Percentiles rank a stretch among this genome's conserved stretches.
Evolutionary conservation across 2,888 invertebrate species (phyloP).

Genomic region (Drosophila multiciliata): DNA sequence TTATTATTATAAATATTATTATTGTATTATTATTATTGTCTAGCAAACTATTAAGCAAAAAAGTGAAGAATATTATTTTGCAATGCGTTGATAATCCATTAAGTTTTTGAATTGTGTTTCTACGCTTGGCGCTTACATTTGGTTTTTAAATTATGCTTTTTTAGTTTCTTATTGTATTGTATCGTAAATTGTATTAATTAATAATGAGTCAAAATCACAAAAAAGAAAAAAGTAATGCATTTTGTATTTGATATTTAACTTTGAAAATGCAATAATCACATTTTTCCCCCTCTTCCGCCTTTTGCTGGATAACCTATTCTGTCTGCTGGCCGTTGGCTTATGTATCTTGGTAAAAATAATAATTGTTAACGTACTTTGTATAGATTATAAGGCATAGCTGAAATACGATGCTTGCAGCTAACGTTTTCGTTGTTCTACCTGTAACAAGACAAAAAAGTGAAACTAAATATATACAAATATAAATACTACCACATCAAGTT

Average conservation of each 20-base stretch:
- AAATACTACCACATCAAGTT: not conserved
- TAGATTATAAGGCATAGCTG: constrained; percentile 34
- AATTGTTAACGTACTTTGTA: constrained; percentile 39
- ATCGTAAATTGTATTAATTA: constrained; percentile 31
- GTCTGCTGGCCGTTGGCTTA: constrained; percentile 12
- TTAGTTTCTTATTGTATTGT: constrained; percentile 11
- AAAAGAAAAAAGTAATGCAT: not conserved
- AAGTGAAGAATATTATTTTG: constrained; percentile 8
- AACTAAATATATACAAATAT: constrained; percentile 46
- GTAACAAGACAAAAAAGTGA: constrained; percentile 29
- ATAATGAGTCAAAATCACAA: constrained; percentile 6
- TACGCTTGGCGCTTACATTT: constrained; percentile 15
- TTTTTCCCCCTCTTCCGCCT: not conserved
- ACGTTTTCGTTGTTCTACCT: constrained; percentile 21
- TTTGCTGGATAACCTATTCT: not conserved
- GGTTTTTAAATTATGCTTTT: constrained; percentile 6
- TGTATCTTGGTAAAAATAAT: constrained; percentile 1
- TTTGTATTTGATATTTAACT: constrained; percentile 22
- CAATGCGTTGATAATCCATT: constrained; percentile 19
- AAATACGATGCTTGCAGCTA: constrained; percentile 18
- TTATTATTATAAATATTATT: constrained; percentile 17
- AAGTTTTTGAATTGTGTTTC: constrained; percentile 26
- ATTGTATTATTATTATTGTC: constrained; percentile 1
- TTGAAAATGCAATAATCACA: constrained; percentile 23
- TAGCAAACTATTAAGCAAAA: constrained; percentile 2